A percentile compares a stretch with the other conserved stretches of the same genome.
Evolutionary conservation across 2,888 invertebrate genomes (phyloP).

Genomic region (Drosophila paranaensis): DNA sequence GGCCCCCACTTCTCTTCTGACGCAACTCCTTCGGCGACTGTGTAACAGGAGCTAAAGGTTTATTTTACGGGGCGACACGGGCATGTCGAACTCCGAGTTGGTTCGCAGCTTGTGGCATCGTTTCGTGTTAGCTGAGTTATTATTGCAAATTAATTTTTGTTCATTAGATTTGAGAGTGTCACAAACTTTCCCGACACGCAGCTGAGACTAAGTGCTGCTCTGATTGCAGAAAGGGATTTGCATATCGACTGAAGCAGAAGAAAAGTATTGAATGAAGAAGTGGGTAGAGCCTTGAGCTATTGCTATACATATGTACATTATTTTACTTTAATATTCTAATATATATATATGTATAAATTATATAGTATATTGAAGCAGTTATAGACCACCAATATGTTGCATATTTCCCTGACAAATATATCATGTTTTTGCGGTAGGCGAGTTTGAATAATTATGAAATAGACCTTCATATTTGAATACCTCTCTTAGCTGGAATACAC

Average conservation of each 20-base stretch:
- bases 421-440: too few species aligned
- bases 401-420: too few species aligned
- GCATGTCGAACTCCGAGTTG: slow-evolving; percentile 4
- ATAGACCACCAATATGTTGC: too few species aligned
- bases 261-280: background rate
- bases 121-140: slow-evolving; percentile 79
- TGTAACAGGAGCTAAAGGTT: slow-evolving; percentile 30
- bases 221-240: background rate
- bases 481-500: slow-evolving; percentile 1
- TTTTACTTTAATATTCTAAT: too few species aligned
- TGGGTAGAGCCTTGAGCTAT: accelerated
- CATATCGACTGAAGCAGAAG: background rate
- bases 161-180: slow-evolving; percentile 81
- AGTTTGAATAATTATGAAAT: background rate
- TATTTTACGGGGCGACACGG: background rate
- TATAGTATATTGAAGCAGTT: too few species aligned
- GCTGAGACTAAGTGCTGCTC: slow-evolving; percentile 46
- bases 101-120: slow-evolving; percentile 66
- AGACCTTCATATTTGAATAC: slow-evolving; percentile 7
- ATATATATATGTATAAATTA: background rate
- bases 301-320: too few species aligned
- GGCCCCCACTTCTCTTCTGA: slow-evolving; percentile 3
- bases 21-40: slow-evolving; percentile 46
- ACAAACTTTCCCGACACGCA: slow-evolving; percentile 55
- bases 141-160: slow-evolving; percentile 84